Conservation (phyloP, 2,797 vertebrate genomes). For the Xyrichtys novacula region DNA sequence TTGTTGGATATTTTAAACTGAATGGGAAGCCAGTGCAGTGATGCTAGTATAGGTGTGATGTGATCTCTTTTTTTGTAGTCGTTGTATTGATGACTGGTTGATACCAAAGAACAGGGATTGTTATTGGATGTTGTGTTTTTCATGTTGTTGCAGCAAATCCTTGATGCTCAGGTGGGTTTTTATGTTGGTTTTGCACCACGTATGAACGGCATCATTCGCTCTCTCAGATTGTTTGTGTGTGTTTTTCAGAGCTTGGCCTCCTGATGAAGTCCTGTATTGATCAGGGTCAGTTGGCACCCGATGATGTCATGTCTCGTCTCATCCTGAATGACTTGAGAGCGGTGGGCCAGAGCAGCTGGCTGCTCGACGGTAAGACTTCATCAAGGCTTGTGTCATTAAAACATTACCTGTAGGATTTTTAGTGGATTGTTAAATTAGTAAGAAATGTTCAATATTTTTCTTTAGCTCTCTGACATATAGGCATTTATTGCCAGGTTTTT, state of each 20-base stretch:
- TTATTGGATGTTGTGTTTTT: too few relatives aligned
- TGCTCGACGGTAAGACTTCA: constrained; percentile 91
- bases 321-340: constrained; percentile 89
- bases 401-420: neutral
- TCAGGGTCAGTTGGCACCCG: constrained; percentile 94
- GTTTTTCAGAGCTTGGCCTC: constrained; percentile 90
- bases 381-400: too few relatives aligned
- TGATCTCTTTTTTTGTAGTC: too few relatives aligned
- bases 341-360: constrained; percentile 86
- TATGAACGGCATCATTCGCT: neutral
- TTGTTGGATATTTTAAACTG: too few relatives aligned
- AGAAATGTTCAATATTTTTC: neutral
- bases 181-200: neutral
- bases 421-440: neutral
- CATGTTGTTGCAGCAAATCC: too few relatives aligned
- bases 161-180: neutral
- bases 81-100: too few relatives aligned
- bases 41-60: too few relatives aligned
- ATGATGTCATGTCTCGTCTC: constrained; percentile 93
- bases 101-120: too few relatives aligned
- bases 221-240: constrained; percentile 7
- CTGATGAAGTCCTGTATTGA: constrained; percentile 95
- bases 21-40: too few relatives aligned
- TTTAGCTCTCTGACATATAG: too few relatives aligned
- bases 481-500: too few relatives aligned